Conservation (phyloP, 2,888 invertebrate species). For the Dicyrtoma fusca region DNA sequence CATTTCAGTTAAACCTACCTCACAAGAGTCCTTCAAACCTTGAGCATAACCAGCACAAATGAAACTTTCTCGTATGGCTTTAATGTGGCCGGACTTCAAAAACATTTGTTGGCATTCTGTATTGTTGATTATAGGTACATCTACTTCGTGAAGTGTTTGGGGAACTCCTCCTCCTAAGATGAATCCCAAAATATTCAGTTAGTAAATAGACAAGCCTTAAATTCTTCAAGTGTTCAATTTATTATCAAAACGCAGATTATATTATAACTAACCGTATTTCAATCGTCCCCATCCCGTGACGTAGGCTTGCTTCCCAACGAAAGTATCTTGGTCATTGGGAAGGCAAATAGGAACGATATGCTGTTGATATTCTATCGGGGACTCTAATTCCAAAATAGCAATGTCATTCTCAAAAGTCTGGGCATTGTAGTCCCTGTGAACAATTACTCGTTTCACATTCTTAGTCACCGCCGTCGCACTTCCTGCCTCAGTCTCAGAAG, state of each 20-base stretch:
- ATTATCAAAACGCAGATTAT: neutral
- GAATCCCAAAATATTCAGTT: neutral
- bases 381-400: constrained; percentile 81
- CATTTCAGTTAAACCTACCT: constrained; percentile 65
- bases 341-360: constrained; percentile 93
- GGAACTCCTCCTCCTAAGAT: constrained; percentile 77
- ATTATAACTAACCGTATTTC: constrained; percentile 73
- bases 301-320: constrained; percentile 82
- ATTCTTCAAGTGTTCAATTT: constrained; percentile 9
- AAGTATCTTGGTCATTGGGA: constrained; percentile 76
- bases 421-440: constrained; percentile 85
- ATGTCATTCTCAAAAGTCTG: constrained; percentile 91
- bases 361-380: constrained; percentile 78
- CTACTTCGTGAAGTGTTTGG: constrained; percentile 83
- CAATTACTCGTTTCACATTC: constrained; percentile 83
- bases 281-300: constrained; percentile 92
- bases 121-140: constrained; percentile 89
- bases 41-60: constrained; percentile 91
- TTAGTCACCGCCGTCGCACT: constrained; percentile 73
- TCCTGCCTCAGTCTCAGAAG: constrained; percentile 72
- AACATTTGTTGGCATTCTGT: constrained; percentile 93
- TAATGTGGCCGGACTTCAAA: constrained; percentile 83
- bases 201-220: too few relatives aligned
- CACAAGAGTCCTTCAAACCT: constrained; percentile 89
- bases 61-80: constrained; percentile 83